These are phyloP conservation scores for Chascanopsetta lugubris DNA, from an alignment of 2,113 vertebrate species.

Conservation along the genomic window DNA sequence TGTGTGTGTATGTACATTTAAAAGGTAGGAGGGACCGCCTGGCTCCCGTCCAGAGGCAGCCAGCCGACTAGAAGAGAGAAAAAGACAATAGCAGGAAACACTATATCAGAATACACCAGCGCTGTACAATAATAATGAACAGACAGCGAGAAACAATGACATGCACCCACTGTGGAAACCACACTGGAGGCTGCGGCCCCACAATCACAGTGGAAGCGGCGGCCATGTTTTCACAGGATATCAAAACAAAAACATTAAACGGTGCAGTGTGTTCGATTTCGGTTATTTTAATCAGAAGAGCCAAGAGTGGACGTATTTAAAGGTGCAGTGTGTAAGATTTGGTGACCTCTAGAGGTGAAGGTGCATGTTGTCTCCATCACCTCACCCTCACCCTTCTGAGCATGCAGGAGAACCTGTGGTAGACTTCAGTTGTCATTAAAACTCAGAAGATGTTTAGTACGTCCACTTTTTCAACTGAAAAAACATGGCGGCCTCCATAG, in stretches of 20 bases:
- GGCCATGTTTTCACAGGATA: slow-evolving; percentile 15
- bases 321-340: no score
- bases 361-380: no score
- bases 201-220: slow-evolving; percentile 64
- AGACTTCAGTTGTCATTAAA: no score
- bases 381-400: no score
- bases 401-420: no score
- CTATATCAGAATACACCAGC: slow-evolving; percentile 76
- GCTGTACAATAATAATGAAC: slow-evolving; percentile 76
- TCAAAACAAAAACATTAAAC: slow-evolving; percentile 22
- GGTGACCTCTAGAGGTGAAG: no score
- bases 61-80: slow-evolving; percentile 61
- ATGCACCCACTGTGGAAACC: slow-evolving; percentile 59
- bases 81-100: slow-evolving; percentile 81
- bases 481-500: no score
- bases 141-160: slow-evolving; percentile 70
- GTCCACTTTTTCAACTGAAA: no score
- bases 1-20: slow-evolving; percentile 39
- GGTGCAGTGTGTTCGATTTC: no score
- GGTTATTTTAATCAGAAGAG: no score
- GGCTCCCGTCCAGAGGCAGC: slow-evolving; percentile 66
- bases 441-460: no score
- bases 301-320: no score
- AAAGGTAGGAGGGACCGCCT: slow-evolving; percentile 66
- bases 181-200: slow-evolving; percentile 42